A percentile compares a stretch with the other conserved stretches of the same genome.
Evolutionary conservation across 1,140 invertebrate genomes (phyloP).

Genomic region (Lutraria rhynchaena): DNA sequence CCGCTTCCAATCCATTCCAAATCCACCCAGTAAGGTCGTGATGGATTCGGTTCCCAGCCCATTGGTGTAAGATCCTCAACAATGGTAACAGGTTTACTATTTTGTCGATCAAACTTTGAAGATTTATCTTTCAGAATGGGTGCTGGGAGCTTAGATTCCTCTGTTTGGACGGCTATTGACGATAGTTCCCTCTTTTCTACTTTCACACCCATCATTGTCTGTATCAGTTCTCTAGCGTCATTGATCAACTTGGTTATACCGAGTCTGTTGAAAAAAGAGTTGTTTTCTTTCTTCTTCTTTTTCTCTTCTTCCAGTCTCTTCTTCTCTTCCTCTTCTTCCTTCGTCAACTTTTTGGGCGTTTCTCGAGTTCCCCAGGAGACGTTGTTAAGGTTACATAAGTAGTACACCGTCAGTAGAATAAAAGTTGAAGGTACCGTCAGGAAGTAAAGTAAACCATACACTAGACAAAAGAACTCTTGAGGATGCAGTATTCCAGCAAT

Average conservation of each 20-base stretch:
- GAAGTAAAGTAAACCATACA: constrained; percentile 96
- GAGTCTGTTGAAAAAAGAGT: constrained; percentile 70
- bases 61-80: constrained; percentile 61
- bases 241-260: constrained; percentile 69
- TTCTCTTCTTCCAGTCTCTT: constrained; percentile 69
- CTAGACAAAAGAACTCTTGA: constrained; percentile 98
- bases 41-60: constrained; percentile 73
- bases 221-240: constrained; percentile 71
- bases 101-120: constrained; percentile 31
- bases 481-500: constrained; percentile 99
- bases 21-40: constrained; percentile 72
- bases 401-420: constrained; percentile 97
- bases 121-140: constrained; percentile 22
- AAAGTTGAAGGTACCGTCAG: constrained; percentile 99
- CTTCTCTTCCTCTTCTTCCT: constrained; percentile 73
- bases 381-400: constrained; percentile 98
- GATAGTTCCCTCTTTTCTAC: constrained; percentile 44
- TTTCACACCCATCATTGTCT: constrained; percentile 70
- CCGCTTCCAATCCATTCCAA: constrained; percentile 71
- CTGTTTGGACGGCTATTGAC: constrained; percentile 46
- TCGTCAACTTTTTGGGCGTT: constrained; percentile 88
- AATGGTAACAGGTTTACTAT: constrained; percentile 44
- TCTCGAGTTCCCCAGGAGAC: constrained; percentile 99
- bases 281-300: constrained; percentile 72
- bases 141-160: constrained; percentile 48